Base-by-base conservation (phyloP, 2,888 invertebrate species). In the Cheilosia vernalis region DNA sequence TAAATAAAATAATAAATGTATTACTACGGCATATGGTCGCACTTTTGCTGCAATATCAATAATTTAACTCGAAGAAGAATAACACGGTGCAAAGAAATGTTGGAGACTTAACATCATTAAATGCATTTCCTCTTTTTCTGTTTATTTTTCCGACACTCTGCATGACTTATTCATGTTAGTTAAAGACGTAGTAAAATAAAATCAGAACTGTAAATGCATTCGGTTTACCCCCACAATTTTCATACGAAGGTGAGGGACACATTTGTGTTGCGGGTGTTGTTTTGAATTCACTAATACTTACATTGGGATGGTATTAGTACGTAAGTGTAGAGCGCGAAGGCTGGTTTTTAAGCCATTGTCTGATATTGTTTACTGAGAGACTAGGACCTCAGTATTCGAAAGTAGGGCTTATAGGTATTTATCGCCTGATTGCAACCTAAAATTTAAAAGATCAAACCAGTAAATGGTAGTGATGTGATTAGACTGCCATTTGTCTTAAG, bases 41-140 rank as follows among this genome's bases (percentile, higher is more conserved):
- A 49, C 49, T 83, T 66, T 66, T 49, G 53, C 30, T 72, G 63
- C 67, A 72, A 49, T 66, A 83, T 72, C 78, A 78, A 83, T 78
- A 72, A 72, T 67, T 78, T 56, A 78, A 51, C n/a, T 30, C 15
- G 37, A n/a, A 17, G n/a, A 21, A 66, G 60, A 61, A 58, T 37
- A 49, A 33, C 27, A 19, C 27, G 19, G 40, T 49, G 53, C 44
- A 19, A 40, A 27, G 30, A 42, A 49, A 27, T 60, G 17, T 37
- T 37, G 37, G 37, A 37, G 37, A 37, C 55, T 42, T 56, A 81
- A 66, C 58, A 53, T 56, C 69, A 69, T 61, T 55, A 64, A 76
- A 63, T 61, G 42, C 51, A 69, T 27, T 49, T 74, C n/a, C 37
- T 15, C 4, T 13, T 37, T 37, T 77, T 37, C 37, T 58, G 19